Base-by-base conservation (phyloP, 1,140 invertebrate genomes). In the Cecropterus lyciades region DNA sequence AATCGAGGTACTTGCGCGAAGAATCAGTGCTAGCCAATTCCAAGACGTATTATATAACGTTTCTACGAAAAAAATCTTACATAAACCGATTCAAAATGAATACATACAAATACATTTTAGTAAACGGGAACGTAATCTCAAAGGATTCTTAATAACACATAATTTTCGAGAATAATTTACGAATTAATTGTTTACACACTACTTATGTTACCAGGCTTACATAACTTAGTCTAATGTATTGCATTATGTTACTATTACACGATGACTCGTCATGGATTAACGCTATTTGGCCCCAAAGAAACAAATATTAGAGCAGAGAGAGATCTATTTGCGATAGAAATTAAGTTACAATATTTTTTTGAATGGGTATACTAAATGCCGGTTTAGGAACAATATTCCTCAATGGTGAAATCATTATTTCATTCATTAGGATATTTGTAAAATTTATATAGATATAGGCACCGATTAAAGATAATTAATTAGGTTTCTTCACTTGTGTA, bases 271-370 rank as follows among this genome's bases (percentile, higher is more conserved):
- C 87, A 90, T 90, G 85, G 87, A 85, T 81, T 84, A 87, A 65
- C 88, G 72, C 82, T 90, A 89, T 87, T 90, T 90, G 87, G 85
- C 84, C 87, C 87, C 87, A 70, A 85, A 78, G 79, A 89, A 85
- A 85, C 70, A 75, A 84, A 81, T 81, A 69, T 79, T 79, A 78
- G 73, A 82, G 75, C 77, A 79, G 72, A 84, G 84, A 84, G 84
- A 87, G 81, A 88, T 85, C 77, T 78, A 63, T 72, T 79, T 71
- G 57, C 46, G 57, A 33, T 27, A 37, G n/a, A 49, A 13, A 20
- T 60, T 37, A 30, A 20, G 30, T 49, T 33, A 48, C 14, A 49
- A 8, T 51, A 59, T 48, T 51, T 14, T 42, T 65, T 55, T 51
- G 15, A 62, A 51, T 64, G 40, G 27, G 60, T 49, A 33, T 51